These are phyloP conservation scores for Nephrotoma flavescens DNA, from an alignment of 2,888 invertebrate genomes.

Conservation along the genomic window DNA sequence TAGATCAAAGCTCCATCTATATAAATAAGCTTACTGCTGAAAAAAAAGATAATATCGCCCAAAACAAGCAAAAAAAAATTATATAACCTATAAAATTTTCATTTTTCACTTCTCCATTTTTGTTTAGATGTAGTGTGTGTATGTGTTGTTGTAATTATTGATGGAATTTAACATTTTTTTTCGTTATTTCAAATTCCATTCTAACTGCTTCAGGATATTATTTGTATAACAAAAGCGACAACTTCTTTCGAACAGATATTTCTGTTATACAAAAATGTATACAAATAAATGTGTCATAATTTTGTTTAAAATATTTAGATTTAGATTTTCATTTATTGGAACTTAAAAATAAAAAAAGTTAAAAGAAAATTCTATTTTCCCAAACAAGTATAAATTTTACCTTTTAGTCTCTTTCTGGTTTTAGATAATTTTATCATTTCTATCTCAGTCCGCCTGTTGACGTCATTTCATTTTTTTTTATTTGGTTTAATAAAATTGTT, in stretches of 20 bases:
- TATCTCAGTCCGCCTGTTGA: constrained; percentile 3
- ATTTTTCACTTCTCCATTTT: background rate
- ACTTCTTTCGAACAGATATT: background rate
- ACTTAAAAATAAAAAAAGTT: background rate
- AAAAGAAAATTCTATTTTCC: background rate
- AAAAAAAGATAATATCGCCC: background rate
- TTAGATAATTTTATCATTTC: background rate
- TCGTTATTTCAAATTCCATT: background rate
- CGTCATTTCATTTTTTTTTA: constrained; percentile 4
- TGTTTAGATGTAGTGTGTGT: background rate
- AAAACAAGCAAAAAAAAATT: background rate
- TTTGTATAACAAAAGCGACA: background rate
- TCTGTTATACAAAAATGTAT: background rate
- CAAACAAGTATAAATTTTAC: background rate
- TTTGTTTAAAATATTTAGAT: background rate
- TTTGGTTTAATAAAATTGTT: background rate
- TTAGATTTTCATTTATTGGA: background rate
- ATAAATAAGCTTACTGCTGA: no score
- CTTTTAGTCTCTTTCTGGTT: background rate
- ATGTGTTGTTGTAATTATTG: background rate
- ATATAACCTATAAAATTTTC: background rate
- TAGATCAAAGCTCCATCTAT: background rate
- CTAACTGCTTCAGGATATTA: background rate
- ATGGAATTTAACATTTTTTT: background rate
- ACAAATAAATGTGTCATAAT: background rate